Evolutionary conservation across 2,797 vertebrate genomes (phyloP).

Genomic region (Sebastes oblongus): DNA sequence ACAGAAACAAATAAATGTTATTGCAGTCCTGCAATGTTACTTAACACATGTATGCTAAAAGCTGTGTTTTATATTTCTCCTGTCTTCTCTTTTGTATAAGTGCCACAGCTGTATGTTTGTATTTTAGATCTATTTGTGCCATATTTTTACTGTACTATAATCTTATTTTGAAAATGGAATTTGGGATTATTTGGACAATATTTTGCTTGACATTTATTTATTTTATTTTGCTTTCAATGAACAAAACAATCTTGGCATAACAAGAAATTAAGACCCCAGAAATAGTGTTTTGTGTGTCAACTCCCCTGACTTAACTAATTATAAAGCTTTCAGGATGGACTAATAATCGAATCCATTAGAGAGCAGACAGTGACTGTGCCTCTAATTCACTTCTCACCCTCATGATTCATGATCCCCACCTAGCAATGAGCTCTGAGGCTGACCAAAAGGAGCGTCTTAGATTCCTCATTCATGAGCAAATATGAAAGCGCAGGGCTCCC

Average conservation of each 20-base stretch:
- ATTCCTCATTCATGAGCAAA: conserved; percentile 65
- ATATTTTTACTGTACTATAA: background rate
- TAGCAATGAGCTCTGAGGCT: conserved; percentile 41
- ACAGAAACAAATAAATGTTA: background rate
- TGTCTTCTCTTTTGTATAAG: background rate
- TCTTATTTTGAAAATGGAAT: background rate
- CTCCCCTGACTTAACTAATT: background rate
- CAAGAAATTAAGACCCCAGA: background rate
- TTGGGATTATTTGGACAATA: background rate
- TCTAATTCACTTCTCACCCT: conserved; percentile 41
- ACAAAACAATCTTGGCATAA: background rate
- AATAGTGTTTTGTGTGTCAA: background rate
- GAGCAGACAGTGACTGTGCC: conserved; percentile 18
- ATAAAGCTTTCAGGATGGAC: conserved; percentile 17
- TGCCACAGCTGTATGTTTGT: background rate
- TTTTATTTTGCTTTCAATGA: background rate
- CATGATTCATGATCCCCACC: conserved; percentile 51
- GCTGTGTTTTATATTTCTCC: background rate
- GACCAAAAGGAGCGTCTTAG: conserved; percentile 54
- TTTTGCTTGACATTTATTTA: background rate
- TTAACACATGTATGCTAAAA: background rate
- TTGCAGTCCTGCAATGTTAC: background rate
- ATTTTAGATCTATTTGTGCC: background rate
- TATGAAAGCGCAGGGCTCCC: conserved; percentile 46
- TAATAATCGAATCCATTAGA: conserved; percentile 33